A percentile compares a stretch with the other conserved stretches of the same genome.
Conservation (phyloP, 2,113 vertebrate species). For the Microcebus griseorufus region DNA sequence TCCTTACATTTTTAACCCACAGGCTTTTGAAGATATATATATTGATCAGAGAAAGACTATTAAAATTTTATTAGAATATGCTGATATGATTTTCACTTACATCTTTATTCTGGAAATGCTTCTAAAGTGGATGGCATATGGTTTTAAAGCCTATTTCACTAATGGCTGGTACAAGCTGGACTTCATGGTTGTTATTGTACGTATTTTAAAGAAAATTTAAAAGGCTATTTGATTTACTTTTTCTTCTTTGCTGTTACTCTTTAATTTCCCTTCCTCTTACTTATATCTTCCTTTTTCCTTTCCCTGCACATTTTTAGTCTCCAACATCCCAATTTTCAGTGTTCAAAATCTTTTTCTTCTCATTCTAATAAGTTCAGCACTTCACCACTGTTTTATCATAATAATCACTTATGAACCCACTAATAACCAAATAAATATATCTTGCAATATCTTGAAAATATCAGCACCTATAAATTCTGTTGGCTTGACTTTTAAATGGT, state of each 20-base stretch:
- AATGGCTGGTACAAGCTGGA: constrained; percentile 98
- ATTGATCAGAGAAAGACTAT: constrained; percentile 90
- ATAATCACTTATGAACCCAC: background rate
- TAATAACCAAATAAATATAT: background rate
- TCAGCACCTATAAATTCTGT: background rate
- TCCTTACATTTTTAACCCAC: constrained; percentile 1
- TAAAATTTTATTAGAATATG: constrained; percentile 93
- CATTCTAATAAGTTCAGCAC: background rate
- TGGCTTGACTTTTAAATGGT: background rate
- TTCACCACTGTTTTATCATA: background rate
- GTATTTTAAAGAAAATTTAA: constrained; percentile 79
- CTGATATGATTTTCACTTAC: constrained; percentile 97
- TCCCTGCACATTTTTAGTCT: background rate
- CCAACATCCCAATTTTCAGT: background rate
- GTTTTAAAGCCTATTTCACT: constrained; percentile 96
- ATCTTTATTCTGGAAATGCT: constrained; percentile 98
- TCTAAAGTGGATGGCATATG: constrained; percentile 98
- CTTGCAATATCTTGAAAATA: background rate
- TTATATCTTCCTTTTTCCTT: background rate
- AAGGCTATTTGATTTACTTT: background rate
- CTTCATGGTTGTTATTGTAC: constrained; percentile 97
- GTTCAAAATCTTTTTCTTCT: background rate
- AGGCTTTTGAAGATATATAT: constrained; percentile 98
- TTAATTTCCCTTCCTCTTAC: background rate
- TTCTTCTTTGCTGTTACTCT: background rate